Percentiles rank a stretch among this genome's conserved stretches.
Evolutionary conservation across 2,797 vertebrate genomes (phyloP).

Genomic region (Pampus argenteus): DNA sequence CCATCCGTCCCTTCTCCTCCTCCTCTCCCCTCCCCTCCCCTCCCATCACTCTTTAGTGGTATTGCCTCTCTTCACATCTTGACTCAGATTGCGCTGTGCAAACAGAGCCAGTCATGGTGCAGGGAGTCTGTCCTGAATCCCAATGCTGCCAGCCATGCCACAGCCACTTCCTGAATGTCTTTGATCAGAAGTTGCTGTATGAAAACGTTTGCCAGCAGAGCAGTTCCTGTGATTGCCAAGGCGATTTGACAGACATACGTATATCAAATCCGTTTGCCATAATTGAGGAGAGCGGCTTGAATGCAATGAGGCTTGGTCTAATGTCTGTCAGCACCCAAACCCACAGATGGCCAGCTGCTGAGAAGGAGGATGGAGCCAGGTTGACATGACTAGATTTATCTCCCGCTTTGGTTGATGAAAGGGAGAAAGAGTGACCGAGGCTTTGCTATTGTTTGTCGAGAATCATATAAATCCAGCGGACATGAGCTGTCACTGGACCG

Average conservation of each 20-base stretch:
- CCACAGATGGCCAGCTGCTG: constrained; percentile 60
- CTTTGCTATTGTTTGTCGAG: constrained; percentile 76
- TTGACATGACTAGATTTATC: constrained; percentile 63
- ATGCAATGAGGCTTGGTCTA: constrained; percentile 26
- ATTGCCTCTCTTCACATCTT: constrained; percentile 71
- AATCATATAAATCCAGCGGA: constrained; percentile 72
- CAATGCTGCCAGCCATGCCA: constrained; percentile 65
- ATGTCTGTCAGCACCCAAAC: constrained; percentile 26
- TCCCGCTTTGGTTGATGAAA: constrained; percentile 61
- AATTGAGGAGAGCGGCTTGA: constrained; percentile 59
- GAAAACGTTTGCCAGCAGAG: constrained; percentile 59
- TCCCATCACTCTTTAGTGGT: constrained; percentile 67
- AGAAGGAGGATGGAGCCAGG: constrained; percentile 44
- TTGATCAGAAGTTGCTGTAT: constrained; percentile 74
- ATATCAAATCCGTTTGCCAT: constrained; percentile 68
- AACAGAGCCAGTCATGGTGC: constrained; percentile 70
- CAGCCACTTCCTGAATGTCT: constrained; percentile 67
- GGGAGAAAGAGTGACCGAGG: constrained; percentile 56
- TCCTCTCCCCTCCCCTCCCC: constrained; percentile 44
- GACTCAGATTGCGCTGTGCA: constrained; percentile 67
- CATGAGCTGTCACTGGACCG: constrained; percentile 63
- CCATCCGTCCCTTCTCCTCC: constrained; percentile 61
- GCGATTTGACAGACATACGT: constrained; percentile 67
- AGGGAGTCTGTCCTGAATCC: constrained; percentile 71
- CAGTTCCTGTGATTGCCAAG: constrained; percentile 60